phyloP scores from a whole-genome alignment of 2,113 vertebrate species.

The Pedionomus torquatus region DNA sequence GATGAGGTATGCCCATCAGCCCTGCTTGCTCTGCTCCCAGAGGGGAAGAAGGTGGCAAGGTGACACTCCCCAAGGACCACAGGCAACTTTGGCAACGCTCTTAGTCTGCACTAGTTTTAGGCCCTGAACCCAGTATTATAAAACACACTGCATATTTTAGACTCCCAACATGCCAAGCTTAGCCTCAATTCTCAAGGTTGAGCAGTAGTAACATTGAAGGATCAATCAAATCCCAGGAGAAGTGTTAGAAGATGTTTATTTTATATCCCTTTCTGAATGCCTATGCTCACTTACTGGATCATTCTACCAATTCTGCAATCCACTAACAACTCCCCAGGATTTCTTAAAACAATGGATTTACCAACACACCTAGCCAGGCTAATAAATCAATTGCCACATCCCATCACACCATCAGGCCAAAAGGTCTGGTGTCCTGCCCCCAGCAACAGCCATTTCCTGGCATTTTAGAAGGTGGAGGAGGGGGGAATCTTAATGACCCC shows the following conservation, averaged over 20 bases:
- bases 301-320: not conserved
- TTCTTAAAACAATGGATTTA: not conserved
- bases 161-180: not conserved
- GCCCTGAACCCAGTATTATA: not conserved
- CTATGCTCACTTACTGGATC: not conserved
- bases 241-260: rapidly evolving
- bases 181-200: not conserved
- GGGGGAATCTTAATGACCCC: not conserved
- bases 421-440: not conserved
- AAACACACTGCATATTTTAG: not conserved
- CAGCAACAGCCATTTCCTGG: not conserved
- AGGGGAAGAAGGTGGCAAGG: not conserved
- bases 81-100: not conserved
- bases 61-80: not conserved
- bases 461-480: not conserved
- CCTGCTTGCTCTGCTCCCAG: not conserved
- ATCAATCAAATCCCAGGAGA: not conserved
- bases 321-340: not conserved
- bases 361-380: not conserved
- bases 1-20: not conserved
- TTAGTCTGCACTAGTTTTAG: not conserved
- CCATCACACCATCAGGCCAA: not conserved
- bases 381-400: not conserved
- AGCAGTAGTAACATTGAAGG: rapidly evolving
- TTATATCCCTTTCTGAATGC: not conserved